Base-by-base conservation (phyloP, 2,888 invertebrate genomes). In the Ichneumon xanthorius region DNA sequence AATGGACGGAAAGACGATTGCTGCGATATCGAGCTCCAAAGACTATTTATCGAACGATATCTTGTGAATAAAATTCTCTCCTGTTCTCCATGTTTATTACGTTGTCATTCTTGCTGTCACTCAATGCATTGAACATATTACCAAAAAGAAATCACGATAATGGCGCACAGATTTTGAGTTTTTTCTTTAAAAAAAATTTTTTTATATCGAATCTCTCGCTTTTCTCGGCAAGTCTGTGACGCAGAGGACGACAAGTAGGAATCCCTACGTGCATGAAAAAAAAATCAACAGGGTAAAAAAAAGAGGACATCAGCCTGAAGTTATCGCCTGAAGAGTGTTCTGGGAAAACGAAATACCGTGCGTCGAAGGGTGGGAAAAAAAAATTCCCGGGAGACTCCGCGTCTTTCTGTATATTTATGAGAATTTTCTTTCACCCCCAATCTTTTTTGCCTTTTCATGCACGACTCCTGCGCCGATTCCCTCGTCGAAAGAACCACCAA, bases 371-470 rank as follows among this genome's bases (percentile, higher is more conserved):
- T 4, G 30, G 30, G 2, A 7, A 16, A 14, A 65, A 22, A 55
- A 71, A 73, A 45, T 67, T 33, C 58, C 30, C 48, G 37, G 40
- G 65, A 55, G 65, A 22, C n/a, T 11, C 22, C 61, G 50, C 30
- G 37, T 65, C 48, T 26, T 55, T 77, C 50, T 71, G 65, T 81
- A 81, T 78, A 84, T 81, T 80, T 81, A 81, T 81, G 68, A 68
- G 45, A 33, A 77, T 19, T 76, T 65, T 65, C 67, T n/a, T 30
- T 65, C 4, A 30, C n/a, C 19, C 65, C 48, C 83, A 16, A 50
- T 83, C 22, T 79, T 65, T 22, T 26, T 45, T 53, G 45, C 40
- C 50, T 19, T 30, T 61, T 37, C 22, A 58, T 58, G 26, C 4
- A 26, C 58, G 58, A 22, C 19, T 55, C 22, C 22, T 55, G 48